A percentile compares a stretch with the other conserved stretches of the same genome.
These are phyloP conservation scores for Holothuria leucospilota DNA, from an alignment of 53 echinoderm and acorn worm species.

Conservation along the genomic window DNA sequence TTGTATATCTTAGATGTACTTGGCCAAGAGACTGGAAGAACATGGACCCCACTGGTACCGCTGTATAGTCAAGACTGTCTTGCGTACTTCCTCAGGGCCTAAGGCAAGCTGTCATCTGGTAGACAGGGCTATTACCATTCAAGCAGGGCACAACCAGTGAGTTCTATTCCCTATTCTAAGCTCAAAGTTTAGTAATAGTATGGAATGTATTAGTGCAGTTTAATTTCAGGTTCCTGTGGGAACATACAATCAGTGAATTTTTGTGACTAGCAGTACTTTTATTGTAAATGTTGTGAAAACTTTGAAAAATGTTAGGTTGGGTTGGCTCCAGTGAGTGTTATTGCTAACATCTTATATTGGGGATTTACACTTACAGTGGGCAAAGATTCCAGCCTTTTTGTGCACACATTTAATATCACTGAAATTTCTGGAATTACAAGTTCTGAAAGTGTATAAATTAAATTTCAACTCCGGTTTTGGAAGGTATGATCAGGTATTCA, in stretches of 20 bases:
- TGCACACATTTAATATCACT: no score
- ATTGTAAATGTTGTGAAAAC: no score
- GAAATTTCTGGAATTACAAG: no score
- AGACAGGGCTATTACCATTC: constrained; percentile 78
- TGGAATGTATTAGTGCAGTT: background rate
- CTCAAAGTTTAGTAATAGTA: background rate
- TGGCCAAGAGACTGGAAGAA: constrained; percentile 16
- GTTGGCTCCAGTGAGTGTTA: no score
- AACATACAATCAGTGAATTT: background rate
- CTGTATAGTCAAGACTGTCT: constrained; percentile 10
- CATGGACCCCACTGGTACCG: constrained; percentile 39
- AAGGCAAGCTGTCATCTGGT: constrained; percentile 74
- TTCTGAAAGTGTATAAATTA: no score
- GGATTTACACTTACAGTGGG: no score
- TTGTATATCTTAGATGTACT: constrained; percentile 4
- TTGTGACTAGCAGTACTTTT: background rate
- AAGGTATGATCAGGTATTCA: no score
- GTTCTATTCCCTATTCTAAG: background rate
- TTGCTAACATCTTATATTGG: no score
- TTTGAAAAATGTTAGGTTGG: no score
- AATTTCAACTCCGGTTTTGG: no score
- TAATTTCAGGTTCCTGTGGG: background rate
- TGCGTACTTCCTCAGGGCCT: constrained; percentile 4
- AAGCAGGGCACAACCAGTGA: constrained; percentile 71
- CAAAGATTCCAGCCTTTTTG: no score